These are phyloP conservation scores for Serilophus lunatus DNA, from an alignment of 2,113 vertebrate species.

Conservation along the genomic window DNA sequence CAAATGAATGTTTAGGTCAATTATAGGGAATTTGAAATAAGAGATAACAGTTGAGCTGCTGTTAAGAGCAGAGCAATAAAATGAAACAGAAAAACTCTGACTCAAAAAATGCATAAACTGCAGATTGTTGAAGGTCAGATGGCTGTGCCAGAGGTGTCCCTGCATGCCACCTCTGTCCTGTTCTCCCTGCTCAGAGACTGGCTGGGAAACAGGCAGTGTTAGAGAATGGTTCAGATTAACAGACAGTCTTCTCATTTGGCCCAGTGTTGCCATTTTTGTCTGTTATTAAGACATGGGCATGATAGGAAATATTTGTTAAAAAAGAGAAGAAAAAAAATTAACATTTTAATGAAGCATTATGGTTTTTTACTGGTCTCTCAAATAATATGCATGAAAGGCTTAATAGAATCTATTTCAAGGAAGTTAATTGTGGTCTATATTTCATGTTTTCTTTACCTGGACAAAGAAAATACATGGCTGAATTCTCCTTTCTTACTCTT, in stretches of 20 bases:
- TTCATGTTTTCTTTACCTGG: neutral
- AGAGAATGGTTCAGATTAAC: neutral
- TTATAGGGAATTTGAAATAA: neutral
- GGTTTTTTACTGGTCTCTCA: neutral
- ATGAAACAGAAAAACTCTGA: neutral
- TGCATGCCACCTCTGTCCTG: neutral
- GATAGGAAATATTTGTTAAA: neutral
- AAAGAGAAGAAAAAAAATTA: neutral
- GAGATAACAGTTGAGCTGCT: neutral
- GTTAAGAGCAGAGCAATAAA: neutral
- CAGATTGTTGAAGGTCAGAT: neutral
- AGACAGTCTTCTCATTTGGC: neutral
- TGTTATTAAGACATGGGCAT: neutral
- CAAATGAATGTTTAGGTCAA: neutral
- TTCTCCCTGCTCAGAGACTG: neutral
- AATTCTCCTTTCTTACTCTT: neutral
- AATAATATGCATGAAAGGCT: neutral
- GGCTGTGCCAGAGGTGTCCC: neutral
- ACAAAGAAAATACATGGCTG: neutral
- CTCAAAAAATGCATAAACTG: neutral
- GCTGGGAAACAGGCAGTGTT: neutral
- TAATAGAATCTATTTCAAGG: neutral
- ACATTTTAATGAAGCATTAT: neutral
- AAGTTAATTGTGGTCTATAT: neutral
- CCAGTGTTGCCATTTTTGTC: neutral